Evolutionary conservation across 2,888 invertebrate genomes (phyloP), one percentile per base, ranked within the genome.

Genomic region (Eristalis arbustorum): DNA sequence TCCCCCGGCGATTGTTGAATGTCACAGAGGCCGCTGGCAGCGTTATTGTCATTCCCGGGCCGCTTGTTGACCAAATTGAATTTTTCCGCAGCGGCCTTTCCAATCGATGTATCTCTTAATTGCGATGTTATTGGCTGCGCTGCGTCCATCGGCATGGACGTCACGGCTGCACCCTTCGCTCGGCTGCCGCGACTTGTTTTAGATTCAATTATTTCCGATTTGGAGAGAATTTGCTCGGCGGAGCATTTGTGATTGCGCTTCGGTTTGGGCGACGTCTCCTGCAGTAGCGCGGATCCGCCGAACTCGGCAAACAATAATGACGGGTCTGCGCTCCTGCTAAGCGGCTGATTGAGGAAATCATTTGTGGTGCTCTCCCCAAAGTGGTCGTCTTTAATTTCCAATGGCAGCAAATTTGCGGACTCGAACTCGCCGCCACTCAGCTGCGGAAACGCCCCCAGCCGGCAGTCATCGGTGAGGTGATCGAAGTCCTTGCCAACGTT

Each of bases 381-480:
- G 90, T 95, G 95, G 89, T 95, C 95, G 88, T 95, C 95, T 89
- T 95, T 95, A 91, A 95, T 95, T 89, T 95, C 95, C 68, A 95
- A 91, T 89, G 68, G 64, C 62, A 77, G 69, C 75, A 81, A 49
- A 68, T 84, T 80, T 67, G 87, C 63, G 68, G n/a, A 31, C 75
- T 88, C 49, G 37, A 78, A 72, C 61, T 88, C n/a, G 62, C 82
- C 10, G 63, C 84, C 10, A 25, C 59, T 13, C 73, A 69, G 57
- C 75, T 83, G 78, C 64, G 84, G 59, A 56, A 83, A 80, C 8
- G 84, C 64, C 8, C 49, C 83, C 0, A 87, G 18, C 31, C 87
- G 81, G 67, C 81, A 63, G 57, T 64, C 88, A 14, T 81, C 89
- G 22, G 90, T 90, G 34, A 90, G 76, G 31, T 89, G 89, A 28